phyloP scores from a whole-genome alignment of 2,888 invertebrate species.

The Stomorhina lunata region DNA sequence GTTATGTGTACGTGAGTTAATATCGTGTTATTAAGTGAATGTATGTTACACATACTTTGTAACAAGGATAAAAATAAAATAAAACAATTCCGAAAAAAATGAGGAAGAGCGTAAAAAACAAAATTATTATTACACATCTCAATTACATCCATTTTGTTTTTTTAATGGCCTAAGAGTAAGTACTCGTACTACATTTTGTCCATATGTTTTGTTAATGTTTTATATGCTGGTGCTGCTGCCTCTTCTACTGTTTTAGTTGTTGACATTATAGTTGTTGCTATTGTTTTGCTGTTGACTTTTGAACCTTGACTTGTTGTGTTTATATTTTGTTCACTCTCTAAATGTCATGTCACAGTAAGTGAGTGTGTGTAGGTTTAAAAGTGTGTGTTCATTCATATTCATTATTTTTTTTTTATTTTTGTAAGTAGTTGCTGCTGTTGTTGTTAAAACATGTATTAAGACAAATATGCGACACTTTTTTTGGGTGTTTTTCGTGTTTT shows the following conservation, averaged over 20 bases:
- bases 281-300: constrained; percentile 30
- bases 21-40: background rate
- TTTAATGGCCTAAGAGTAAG: constrained; percentile 19
- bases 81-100: background rate
- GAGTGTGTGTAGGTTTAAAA: too few species aligned
- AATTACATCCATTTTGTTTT: constrained; percentile 49
- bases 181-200: too few species aligned
- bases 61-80: background rate
- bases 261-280: background rate
- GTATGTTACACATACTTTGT: background rate
- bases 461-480: background rate
- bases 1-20: too few species aligned
- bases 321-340: constrained; percentile 4
- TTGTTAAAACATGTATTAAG: background rate
- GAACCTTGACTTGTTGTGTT: constrained; percentile 56
- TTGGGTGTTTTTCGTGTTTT: background rate
- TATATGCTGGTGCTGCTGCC: background rate
- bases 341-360: constrained; percentile 33
- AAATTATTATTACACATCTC: constrained; percentile 18
- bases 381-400: background rate
- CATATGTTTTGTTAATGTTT: constrained; percentile 17
- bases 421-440: background rate
- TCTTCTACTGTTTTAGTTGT: background rate
- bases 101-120: background rate
- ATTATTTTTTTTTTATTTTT: background rate